phyloP scores from a whole-genome alignment of 1,140 invertebrate genomes.

The Scylla paramamosain region DNA sequence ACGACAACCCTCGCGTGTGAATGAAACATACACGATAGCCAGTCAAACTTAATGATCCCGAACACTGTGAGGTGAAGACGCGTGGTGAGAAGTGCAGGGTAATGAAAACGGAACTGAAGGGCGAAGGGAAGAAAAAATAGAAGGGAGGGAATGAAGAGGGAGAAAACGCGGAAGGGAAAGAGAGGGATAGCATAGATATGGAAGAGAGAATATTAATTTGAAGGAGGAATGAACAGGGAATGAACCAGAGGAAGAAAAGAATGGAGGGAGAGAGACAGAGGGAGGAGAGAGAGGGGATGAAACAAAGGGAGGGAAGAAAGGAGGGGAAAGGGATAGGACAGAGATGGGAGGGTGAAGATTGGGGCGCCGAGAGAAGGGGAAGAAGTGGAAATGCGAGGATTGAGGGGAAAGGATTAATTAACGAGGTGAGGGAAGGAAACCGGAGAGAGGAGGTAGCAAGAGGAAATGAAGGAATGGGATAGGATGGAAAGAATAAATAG shows the following conservation, averaged over 20 bases:
- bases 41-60: not conserved
- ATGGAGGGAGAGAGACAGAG: not conserved
- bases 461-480: not conserved
- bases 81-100: not conserved
- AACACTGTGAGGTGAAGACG: not conserved
- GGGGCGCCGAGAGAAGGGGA: too few species aligned
- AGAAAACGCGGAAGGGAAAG: not conserved
- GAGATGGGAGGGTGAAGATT: too few species aligned
- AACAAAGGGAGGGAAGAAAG: too few species aligned
- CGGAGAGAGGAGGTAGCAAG: not conserved
- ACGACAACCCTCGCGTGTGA: too few species aligned
- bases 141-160: not conserved
- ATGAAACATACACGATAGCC: too few species aligned
- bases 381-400: too few species aligned
- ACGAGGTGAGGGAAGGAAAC: not conserved
- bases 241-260: not conserved
- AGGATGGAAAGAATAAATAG: not conserved
- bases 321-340: too few species aligned
- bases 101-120: not conserved
- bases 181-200: not conserved
- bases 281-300: not conserved
- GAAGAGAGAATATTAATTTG: not conserved
- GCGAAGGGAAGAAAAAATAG: not conserved
- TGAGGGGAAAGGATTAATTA: too few species aligned
- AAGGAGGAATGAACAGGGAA: not conserved